These are phyloP conservation scores for Tetrapedia diversipes DNA, from an alignment of 2,888 invertebrate genomes.

Conservation along the genomic window DNA sequence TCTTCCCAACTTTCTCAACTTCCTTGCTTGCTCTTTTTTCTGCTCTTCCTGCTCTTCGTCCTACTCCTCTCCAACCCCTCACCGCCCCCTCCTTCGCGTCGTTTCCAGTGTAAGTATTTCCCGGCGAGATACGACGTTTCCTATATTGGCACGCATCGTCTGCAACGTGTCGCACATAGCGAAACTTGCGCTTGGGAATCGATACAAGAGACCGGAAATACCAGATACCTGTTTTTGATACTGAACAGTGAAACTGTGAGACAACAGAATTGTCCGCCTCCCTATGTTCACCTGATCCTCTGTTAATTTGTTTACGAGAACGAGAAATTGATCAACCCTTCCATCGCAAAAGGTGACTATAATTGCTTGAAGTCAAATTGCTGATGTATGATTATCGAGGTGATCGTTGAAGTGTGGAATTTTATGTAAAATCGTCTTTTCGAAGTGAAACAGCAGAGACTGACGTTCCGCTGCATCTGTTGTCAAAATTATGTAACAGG, in stretches of 20 bases:
- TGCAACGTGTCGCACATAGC: slow-evolving; percentile 18
- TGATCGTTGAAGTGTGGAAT: too few species aligned
- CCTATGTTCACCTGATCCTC: too few species aligned
- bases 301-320: too few species aligned
- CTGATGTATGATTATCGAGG: too few species aligned
- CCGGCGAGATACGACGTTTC: slow-evolving; percentile 34
- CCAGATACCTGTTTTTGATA: not conserved
- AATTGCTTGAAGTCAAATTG: too few species aligned
- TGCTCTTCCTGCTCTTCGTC: not conserved
- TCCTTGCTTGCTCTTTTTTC: slow-evolving; percentile 17
- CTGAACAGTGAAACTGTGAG: not conserved
- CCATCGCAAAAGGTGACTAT: too few species aligned
- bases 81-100: not conserved
- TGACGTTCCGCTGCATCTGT: not conserved
- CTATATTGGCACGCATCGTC: slow-evolving; percentile 24
- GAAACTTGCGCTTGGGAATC: slow-evolving; percentile 1
- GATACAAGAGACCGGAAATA: slow-evolving; percentile 2
- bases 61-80: too few species aligned
- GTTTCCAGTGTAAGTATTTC: slow-evolving; percentile 4
- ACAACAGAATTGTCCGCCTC: too few species aligned
- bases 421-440: too few species aligned
- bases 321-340: too few species aligned
- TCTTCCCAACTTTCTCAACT: slow-evolving; percentile 29
- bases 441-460: not conserved
- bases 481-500: not conserved